These are phyloP conservation scores for Lasioglossum vierecki DNA, from an alignment of 2,888 invertebrate genomes.

Conservation along the genomic window DNA sequence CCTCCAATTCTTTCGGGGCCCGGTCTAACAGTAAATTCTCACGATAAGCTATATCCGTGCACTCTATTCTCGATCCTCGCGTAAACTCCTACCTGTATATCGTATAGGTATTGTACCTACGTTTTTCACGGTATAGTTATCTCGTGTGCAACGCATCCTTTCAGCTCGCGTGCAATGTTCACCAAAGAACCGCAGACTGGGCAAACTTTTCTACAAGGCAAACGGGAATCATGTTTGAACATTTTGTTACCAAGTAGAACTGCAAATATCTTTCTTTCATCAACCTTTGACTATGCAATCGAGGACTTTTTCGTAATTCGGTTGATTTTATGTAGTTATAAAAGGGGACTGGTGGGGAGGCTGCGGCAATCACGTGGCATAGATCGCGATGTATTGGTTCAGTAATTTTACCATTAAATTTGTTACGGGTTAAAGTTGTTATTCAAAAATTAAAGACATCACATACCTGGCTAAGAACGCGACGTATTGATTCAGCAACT, in stretches of 20 bases:
- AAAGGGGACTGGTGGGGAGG: no score
- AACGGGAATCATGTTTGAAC: slow-evolving; percentile 42
- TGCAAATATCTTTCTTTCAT: slow-evolving; percentile 50
- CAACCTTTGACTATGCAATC: slow-evolving; percentile 26
- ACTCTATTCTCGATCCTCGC: slow-evolving; percentile 7
- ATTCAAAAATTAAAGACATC: no score
- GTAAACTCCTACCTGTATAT: background rate
- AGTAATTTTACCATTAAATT: background rate
- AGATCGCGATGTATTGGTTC: no score
- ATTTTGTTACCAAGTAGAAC: slow-evolving; percentile 47
- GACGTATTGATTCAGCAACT: no score
- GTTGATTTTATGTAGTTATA: no score
- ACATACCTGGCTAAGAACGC: no score
- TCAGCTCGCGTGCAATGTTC: background rate
- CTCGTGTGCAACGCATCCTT: background rate
- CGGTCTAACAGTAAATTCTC: slow-evolving; percentile 12
- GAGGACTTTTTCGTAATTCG: background rate
- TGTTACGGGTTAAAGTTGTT: background rate
- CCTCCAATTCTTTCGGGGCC: slow-evolving; percentile 25
- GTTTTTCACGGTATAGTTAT: background rate
- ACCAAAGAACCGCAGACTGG: slow-evolving; percentile 7
- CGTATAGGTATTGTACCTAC: background rate
- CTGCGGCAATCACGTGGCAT: no score
- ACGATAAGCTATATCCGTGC: slow-evolving; percentile 2
- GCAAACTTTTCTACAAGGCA: slow-evolving; percentile 37